phyloP scores from a whole-genome alignment of 2,797 vertebrate genomes.

The Thunnus albacares region DNA sequence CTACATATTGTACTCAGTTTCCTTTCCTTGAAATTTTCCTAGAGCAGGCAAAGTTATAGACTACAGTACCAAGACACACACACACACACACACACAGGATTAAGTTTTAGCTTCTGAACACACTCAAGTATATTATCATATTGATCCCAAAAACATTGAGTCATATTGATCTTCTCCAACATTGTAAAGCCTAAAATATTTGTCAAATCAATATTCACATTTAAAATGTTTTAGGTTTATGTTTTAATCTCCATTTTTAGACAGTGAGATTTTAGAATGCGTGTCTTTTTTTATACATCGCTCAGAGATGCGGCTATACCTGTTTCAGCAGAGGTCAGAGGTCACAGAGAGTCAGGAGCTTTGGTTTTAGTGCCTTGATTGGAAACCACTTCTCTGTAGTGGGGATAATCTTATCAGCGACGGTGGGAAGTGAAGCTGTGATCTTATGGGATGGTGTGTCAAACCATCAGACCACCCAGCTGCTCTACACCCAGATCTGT shows the following conservation, averaged over 20 bases:
- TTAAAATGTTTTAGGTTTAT: not conserved
- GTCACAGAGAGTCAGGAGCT: not conserved
- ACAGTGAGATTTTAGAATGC: not conserved
- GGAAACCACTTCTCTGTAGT: not conserved
- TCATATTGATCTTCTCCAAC: not conserved
- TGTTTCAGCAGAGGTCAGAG: not conserved
- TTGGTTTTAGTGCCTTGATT: not conserved
- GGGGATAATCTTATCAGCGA: conserved; percentile 2
- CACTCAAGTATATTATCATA: not conserved
- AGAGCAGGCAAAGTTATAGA: too few species aligned
- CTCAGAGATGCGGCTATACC: not conserved
- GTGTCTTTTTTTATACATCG: not conserved
- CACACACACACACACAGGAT: too few species aligned
- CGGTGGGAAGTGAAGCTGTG: not conserved
- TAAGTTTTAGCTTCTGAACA: not conserved
- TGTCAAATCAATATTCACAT: not conserved
- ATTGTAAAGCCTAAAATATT: not conserved
- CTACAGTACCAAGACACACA: too few species aligned
- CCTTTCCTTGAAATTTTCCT: too few species aligned
- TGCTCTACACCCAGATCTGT: not conserved
- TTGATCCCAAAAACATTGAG: not conserved
- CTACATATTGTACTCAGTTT: too few species aligned
- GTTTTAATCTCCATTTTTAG: not conserved
- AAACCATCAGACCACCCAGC: not conserved
- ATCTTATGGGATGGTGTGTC: not conserved